These are phyloP conservation scores for Lutraria lutraria DNA, from an alignment of 2,888 invertebrate genomes.

Conservation along the genomic window DNA sequence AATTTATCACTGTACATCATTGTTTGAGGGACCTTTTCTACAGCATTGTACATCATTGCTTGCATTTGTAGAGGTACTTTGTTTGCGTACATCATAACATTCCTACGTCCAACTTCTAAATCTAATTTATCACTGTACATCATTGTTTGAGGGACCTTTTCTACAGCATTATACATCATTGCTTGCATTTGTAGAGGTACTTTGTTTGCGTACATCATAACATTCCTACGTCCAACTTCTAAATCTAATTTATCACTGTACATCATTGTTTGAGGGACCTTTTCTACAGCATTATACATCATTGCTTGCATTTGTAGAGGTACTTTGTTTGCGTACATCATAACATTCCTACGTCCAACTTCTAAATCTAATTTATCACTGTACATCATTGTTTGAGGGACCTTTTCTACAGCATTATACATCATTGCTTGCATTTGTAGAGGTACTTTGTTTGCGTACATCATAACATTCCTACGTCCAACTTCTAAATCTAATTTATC, in stretches of 20 bases:
- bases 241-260: background rate
- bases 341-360: too few relatives aligned
- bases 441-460: background rate
- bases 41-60: too few relatives aligned
- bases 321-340: too few relatives aligned
- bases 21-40: too few relatives aligned
- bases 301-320: too few relatives aligned
- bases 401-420: conserved; percentile 9
- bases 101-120: background rate
- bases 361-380: too few relatives aligned
- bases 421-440: background rate
- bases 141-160: background rate
- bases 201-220: background rate
- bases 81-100: background rate
- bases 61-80: too few relatives aligned
- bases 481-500: background rate
- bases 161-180: too few relatives aligned
- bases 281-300: background rate
- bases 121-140: background rate
- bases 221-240: background rate
- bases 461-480: background rate
- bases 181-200: too few relatives aligned
- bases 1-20: too few relatives aligned
- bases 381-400: background rate
- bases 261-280: background rate